Conservation (phyloP, 2,888 invertebrate genomes). For the Crematogaster levior region DNA sequence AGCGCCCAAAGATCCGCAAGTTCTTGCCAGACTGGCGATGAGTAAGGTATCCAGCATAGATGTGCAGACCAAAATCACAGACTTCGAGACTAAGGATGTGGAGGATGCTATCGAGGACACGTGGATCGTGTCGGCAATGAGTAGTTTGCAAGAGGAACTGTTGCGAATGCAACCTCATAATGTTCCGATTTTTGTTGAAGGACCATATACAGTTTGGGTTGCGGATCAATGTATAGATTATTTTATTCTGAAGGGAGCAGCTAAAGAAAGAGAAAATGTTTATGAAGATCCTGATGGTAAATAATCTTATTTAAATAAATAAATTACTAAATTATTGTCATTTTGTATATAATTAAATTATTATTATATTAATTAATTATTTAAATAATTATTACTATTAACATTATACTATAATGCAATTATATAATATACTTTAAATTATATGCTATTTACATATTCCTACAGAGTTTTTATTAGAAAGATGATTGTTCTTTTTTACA, state of each 20-base stretch:
- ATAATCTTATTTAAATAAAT: conserved; percentile 27
- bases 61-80: conserved; percentile 88
- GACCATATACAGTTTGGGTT: conserved; percentile 93
- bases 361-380: background rate
- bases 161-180: conserved; percentile 88
- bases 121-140: conserved; percentile 96
- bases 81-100: conserved; percentile 90
- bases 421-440: conserved; percentile 1
- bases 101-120: conserved; percentile 94
- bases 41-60: conserved; percentile 94
- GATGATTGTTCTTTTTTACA: conserved; percentile 83
- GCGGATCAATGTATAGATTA: conserved; percentile 92
- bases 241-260: conserved; percentile 92
- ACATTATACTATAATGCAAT: background rate
- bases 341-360: background rate
- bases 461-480: background rate
- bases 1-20: conserved; percentile 91
- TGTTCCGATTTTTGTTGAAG: conserved; percentile 93
- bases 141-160: conserved; percentile 91
- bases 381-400: background rate
- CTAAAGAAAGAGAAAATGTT: conserved; percentile 53
- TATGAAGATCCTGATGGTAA: conserved; percentile 89
- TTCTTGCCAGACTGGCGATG: conserved; percentile 94
- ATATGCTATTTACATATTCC: too few relatives aligned
- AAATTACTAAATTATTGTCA: background rate